Evolutionary conservation across 2,888 invertebrate genomes (phyloP), one percentile per base, ranked within the genome.

Genomic region (Hyles lineata): DNA sequence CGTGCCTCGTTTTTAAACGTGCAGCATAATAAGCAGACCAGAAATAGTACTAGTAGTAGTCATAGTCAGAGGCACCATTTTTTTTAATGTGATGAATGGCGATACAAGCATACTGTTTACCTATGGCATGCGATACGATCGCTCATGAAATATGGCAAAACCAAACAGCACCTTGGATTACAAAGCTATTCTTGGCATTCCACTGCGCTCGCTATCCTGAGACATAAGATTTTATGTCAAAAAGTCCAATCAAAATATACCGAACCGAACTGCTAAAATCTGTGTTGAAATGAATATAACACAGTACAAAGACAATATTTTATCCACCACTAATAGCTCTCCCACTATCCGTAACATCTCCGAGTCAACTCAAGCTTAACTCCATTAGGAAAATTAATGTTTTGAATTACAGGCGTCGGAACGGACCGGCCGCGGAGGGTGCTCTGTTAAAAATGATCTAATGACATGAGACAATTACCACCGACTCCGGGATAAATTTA

Each of bases 331-430:
- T 25, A 8, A 63, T 11, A 23, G n/a, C 67, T 72, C 63, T 35
- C 21, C 3, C 19, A 67, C 25, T 32, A 78, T 74, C 78, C 78
- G 72, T 67, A 43, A 15, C 43, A 32, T 67, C 19, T 58, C 55
- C 55, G 32, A 58, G 86, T 88, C 88, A 90, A 89, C 89, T 86
- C 86, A 85, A 83, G 89, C 89, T 91, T 93, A 90, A 92, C 88
- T 93, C 94, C 95, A 95, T 95, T 95, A 95, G 89, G 91, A 92
- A 94, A 95, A 95, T 95, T 94, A 95, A 94, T 95, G 94, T 94
- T 94, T 93, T 89, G 92, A 93, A 92, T 93, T 92, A 93, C 89
- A 55, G 70, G 70, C 70, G 73, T 17, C 55, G 52, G 55, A 23
- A 67, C 52, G 55, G 69, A 72, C 70, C 25, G 72, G 55, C 58